Evolutionary conservation across 2,888 invertebrate species (phyloP).

Genomic region (Lasioglossum pauxillum): DNA sequence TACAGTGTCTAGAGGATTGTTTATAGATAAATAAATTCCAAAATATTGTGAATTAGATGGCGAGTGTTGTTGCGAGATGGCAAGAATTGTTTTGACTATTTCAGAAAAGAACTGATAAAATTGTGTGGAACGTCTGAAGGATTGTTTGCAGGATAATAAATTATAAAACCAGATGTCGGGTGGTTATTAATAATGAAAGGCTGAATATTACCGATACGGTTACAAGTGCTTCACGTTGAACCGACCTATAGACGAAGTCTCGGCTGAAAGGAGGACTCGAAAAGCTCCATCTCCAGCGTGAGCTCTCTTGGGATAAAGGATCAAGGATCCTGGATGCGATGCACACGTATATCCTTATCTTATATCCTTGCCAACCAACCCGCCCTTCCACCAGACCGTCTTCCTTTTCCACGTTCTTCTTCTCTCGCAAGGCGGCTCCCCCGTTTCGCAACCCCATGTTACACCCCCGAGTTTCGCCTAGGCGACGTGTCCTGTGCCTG

Average conservation of each 20-base stretch:
- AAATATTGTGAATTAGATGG: background rate
- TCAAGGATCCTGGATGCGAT: constrained; percentile 78
- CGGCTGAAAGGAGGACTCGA: constrained; percentile 76
- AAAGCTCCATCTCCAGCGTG: constrained; percentile 76
- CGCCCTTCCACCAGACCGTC: constrained; percentile 47
- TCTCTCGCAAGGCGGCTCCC: constrained; percentile 43
- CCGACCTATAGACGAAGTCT: constrained; percentile 67
- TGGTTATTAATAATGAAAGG: background rate
- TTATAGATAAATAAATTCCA: background rate
- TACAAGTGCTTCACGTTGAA: constrained; percentile 41
- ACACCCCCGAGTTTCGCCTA: constrained; percentile 70
- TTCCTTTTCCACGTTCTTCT: constrained; percentile 47
- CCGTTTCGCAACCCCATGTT: constrained; percentile 59
- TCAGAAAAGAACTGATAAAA: background rate
- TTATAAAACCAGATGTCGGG: background rate
- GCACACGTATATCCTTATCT: constrained; percentile 79
- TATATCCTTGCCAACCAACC: constrained; percentile 74
- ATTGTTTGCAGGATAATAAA: constrained; percentile 7
- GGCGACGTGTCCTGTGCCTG: constrained; percentile 74
- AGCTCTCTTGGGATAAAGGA: constrained; percentile 79
- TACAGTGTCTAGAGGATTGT: background rate
- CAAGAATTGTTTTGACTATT: background rate
- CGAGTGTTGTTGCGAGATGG: too few relatives aligned
- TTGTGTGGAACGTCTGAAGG: background rate
- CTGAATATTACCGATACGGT: background rate